These are phyloP conservation scores for Chironomus riparius DNA, from an alignment of 2,888 invertebrate species.

Conservation along the genomic window DNA sequence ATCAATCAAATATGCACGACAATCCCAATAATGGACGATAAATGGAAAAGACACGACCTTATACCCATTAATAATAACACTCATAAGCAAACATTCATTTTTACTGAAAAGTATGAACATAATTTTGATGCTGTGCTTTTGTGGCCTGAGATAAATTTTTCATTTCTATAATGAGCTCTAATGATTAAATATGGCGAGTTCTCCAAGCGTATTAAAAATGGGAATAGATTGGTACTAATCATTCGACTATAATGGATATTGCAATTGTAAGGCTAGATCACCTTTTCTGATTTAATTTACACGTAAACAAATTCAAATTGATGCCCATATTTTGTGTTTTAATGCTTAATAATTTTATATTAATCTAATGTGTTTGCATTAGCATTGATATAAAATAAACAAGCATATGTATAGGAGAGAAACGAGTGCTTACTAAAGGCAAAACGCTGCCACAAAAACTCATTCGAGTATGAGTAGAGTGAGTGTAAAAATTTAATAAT, in stretches of 20 bases:
- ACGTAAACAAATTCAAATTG: no score
- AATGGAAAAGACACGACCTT: not conserved
- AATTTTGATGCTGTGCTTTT: not conserved
- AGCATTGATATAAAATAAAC: no score
- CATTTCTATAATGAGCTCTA: no score
- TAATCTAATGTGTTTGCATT: no score
- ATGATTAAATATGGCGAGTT: not conserved
- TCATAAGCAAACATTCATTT: no score
- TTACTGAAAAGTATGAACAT: not conserved
- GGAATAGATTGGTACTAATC: not conserved
- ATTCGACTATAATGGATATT: not conserved
- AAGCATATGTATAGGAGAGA: no score
- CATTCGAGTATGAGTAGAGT: no score
- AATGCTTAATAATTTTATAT: no score
- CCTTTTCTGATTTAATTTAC: not conserved
- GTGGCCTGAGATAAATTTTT: not conserved
- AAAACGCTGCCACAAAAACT: no score
- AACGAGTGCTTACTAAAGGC: no score
- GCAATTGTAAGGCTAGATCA: not conserved
- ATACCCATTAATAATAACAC: not conserved
- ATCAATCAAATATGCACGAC: not conserved
- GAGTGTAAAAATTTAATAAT: no score
- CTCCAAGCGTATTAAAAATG: not conserved
- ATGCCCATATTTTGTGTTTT: no score
- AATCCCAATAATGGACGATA: not conserved